These are phyloP conservation scores for Phlogophora meticulosa DNA, from an alignment of 2,888 invertebrate species.

Conservation along the genomic window DNA sequence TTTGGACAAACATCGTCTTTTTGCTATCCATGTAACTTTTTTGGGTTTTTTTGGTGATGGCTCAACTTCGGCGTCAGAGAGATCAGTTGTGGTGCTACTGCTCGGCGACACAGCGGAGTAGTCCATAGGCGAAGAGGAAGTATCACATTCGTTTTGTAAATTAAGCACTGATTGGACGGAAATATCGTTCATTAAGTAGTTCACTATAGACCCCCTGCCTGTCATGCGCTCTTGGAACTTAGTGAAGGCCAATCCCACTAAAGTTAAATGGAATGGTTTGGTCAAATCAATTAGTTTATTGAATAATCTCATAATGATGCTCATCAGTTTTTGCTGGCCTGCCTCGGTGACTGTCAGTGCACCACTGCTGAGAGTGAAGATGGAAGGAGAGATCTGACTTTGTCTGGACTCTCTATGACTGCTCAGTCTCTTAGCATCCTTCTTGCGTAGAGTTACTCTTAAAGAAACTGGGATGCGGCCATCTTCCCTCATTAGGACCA, in stretches of 20 bases:
- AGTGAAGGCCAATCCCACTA: conserved; percentile 95
- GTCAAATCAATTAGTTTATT: conserved; percentile 93
- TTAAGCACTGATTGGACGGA: conserved; percentile 95
- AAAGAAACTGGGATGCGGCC: conserved; percentile 95
- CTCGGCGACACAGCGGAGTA: conserved; percentile 87
- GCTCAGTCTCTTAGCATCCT: conserved; percentile 92
- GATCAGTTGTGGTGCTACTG: conserved; percentile 90
- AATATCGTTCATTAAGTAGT: conserved; percentile 94
- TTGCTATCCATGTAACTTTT: conserved; percentile 89
- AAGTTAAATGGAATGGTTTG: conserved; percentile 95
- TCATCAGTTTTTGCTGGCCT: conserved; percentile 93
- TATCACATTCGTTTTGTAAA: conserved; percentile 91
- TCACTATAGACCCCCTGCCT: conserved; percentile 94
- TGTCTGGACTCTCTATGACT: conserved; percentile 95
- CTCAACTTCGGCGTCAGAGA: conserved; percentile 93
- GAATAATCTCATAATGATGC: conserved; percentile 94
- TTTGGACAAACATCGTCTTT: conserved; percentile 86
- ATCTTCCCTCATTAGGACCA: conserved; percentile 94
- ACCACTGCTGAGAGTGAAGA: conserved; percentile 90
- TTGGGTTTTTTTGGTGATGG: conserved; percentile 94
- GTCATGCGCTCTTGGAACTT: conserved; percentile 94
- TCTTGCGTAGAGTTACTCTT: conserved; percentile 94
- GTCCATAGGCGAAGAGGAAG: conserved; percentile 86
- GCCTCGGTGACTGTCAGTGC: conserved; percentile 88
- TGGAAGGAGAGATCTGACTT: conserved; percentile 93